Evolutionary conservation across 1,140 invertebrate genomes (phyloP).

Genomic region (Drosophila pallidifrons): DNA sequence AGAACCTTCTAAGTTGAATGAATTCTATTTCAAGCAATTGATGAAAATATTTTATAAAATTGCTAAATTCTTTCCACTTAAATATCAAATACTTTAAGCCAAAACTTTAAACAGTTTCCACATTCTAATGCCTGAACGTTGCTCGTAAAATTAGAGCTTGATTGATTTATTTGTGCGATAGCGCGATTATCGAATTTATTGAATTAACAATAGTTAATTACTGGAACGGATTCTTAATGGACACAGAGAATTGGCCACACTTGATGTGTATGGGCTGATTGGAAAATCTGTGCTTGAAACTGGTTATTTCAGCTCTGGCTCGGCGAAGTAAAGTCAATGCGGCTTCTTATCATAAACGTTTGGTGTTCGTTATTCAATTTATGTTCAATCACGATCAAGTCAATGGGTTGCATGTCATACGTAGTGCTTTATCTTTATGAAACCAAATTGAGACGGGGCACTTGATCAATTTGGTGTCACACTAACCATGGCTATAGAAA

Average conservation of each 20-base stretch:
- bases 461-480: constrained; percentile 23
- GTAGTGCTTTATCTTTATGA: not conserved
- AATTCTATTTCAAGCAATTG: too few relatives aligned
- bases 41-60: too few relatives aligned
- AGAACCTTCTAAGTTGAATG: too few relatives aligned
- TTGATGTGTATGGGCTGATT: constrained; percentile 20
- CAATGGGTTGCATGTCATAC: constrained; percentile 31
- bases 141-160: constrained; percentile 7
- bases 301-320: constrained; percentile 8
- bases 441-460: constrained; percentile 19
- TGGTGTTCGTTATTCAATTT: constrained; percentile 44
- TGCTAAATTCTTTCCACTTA: too few relatives aligned
- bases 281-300: constrained; percentile 11
- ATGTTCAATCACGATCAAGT: constrained; percentile 49
- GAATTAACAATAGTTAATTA: constrained; percentile 38
- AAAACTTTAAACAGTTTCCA: not conserved
- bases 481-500: constrained; percentile 17
- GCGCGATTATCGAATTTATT: constrained; percentile 36
- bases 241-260: constrained; percentile 30
- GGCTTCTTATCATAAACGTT: constrained; percentile 68
- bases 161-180: constrained; percentile 27
- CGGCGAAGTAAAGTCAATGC: not conserved
- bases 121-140: not conserved
- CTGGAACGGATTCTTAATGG: constrained; percentile 42
- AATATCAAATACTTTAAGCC: too few relatives aligned